These are phyloP conservation scores for Disparrhopalites patrizii DNA, from an alignment of 2,888 invertebrate species.

Conservation along the genomic window DNA sequence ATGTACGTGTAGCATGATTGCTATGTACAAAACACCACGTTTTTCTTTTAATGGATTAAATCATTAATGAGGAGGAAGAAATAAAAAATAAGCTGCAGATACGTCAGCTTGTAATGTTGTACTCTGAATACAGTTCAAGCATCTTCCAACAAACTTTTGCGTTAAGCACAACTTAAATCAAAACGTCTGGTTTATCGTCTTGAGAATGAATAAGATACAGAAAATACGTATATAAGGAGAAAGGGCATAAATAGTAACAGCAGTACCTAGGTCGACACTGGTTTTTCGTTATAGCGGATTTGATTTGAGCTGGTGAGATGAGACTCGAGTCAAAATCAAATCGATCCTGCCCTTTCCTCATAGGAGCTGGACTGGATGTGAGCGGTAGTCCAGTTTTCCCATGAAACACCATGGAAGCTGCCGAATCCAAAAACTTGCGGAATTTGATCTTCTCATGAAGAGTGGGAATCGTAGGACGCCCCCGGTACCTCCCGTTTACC, in stretches of 20 bases:
- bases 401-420: slow-evolving; percentile 79
- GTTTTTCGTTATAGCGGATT: slow-evolving; percentile 39
- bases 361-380: slow-evolving; percentile 81
- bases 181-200: too few relatives aligned
- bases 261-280: slow-evolving; percentile 35
- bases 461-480: slow-evolving; percentile 59
- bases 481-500: slow-evolving; percentile 22
- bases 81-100: too few relatives aligned
- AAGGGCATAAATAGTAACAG: background rate
- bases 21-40: too few relatives aligned
- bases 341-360: slow-evolving; percentile 68
- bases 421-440: slow-evolving; percentile 68
- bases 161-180: too few relatives aligned
- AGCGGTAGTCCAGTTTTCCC: slow-evolving; percentile 68
- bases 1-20: too few relatives aligned
- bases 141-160: too few relatives aligned
- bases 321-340: slow-evolving; percentile 81
- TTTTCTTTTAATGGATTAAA: too few relatives aligned
- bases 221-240: too few relatives aligned
- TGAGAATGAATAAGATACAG: too few relatives aligned
- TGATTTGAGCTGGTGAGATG: slow-evolving; percentile 55
- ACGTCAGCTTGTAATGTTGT: too few relatives aligned
- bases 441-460: slow-evolving; percentile 69
- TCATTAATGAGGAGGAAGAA: too few relatives aligned
- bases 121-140: too few relatives aligned